Percentiles rank a stretch among this genome's conserved stretches.
phyloP scores from a whole-genome alignment of 2,797 vertebrate species.

The Micromesistius poutassou region DNA sequence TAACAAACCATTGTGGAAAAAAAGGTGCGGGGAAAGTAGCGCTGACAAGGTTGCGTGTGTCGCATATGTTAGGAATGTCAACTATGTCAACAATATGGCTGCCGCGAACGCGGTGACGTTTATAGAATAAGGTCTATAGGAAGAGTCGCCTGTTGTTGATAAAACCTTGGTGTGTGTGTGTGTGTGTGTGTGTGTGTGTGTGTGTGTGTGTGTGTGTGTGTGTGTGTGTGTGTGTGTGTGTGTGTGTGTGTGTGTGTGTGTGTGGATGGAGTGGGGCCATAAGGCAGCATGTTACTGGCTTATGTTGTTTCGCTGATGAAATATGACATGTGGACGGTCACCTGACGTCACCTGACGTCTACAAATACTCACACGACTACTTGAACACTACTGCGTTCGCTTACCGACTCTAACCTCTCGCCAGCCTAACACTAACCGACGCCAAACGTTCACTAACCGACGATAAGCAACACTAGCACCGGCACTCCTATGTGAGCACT shows the following conservation, averaged over 20 bases:
- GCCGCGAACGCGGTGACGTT: too few relatives aligned
- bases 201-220: neutral
- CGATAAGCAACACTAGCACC: neutral
- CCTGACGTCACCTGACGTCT: slow-evolving; percentile 46
- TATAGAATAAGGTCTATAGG: too few relatives aligned
- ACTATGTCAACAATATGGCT: too few relatives aligned
- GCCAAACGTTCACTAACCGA: neutral
- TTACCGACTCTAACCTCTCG: neutral
- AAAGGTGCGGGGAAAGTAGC: too few relatives aligned
- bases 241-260: slow-evolving; percentile 1
- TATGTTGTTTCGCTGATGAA: slow-evolving; percentile 56
- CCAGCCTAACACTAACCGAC: too few relatives aligned
- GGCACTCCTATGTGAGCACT: slow-evolving; percentile 26
- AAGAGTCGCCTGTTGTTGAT: slow-evolving; percentile 47
- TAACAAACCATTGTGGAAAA: too few relatives aligned
- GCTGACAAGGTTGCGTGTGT: too few relatives aligned
- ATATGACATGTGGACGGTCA: slow-evolving; percentile 64
- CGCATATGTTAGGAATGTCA: too few relatives aligned
- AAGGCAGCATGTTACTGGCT: slow-evolving; percentile 40
- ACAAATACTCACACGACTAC: slow-evolving; percentile 48
- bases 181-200: slow-evolving; percentile 1
- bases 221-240: neutral
- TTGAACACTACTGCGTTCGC: slow-evolving; percentile 42
- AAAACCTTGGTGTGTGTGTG: slow-evolving; percentile 58
- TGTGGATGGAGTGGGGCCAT: slow-evolving; percentile 25